These are phyloP conservation scores for Paracentrotus lividus DNA, from an alignment of 53 echinoderm and acorn worm species.

Conservation along the genomic window DNA sequence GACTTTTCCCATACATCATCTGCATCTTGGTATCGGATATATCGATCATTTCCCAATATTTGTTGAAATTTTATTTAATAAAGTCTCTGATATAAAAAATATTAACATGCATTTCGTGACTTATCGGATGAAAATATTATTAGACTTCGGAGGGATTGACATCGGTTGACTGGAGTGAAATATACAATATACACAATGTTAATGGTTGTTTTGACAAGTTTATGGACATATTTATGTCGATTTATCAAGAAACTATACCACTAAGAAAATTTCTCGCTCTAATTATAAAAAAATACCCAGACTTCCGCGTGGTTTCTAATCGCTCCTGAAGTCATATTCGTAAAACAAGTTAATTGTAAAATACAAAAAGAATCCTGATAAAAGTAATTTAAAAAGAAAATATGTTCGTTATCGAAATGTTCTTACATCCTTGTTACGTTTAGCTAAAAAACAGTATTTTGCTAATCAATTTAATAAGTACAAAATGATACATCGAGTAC, in stretches of 20 bases:
- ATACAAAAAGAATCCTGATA: background rate
- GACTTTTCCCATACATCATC: too few relatives aligned
- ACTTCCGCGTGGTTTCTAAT: background rate
- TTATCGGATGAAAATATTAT: too few relatives aligned
- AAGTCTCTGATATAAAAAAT: too few relatives aligned
- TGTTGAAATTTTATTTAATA: too few relatives aligned
- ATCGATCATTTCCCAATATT: too few relatives aligned
- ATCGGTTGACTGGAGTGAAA: too few relatives aligned
- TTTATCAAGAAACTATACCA: background rate
- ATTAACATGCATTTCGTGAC: too few relatives aligned
- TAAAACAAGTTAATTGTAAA: background rate
- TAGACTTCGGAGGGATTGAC: too few relatives aligned
- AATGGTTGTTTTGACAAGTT: background rate
- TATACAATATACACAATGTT: too few relatives aligned
- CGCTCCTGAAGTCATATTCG: background rate
- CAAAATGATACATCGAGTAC: background rate
- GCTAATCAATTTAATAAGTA: background rate
- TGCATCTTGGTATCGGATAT: too few relatives aligned
- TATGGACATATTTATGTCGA: conserved; percentile 3
- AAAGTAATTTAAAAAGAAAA: background rate
- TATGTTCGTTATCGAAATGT: background rate
- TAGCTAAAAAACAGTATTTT: too few relatives aligned
- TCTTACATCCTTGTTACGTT: background rate
- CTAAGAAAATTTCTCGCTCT: background rate
- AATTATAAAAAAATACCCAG: conserved; percentile 1